Evolutionary conservation across 1,140 invertebrate species (phyloP), one percentile per base, ranked within the genome.

Genomic region (Megalopta genalis): DNA sequence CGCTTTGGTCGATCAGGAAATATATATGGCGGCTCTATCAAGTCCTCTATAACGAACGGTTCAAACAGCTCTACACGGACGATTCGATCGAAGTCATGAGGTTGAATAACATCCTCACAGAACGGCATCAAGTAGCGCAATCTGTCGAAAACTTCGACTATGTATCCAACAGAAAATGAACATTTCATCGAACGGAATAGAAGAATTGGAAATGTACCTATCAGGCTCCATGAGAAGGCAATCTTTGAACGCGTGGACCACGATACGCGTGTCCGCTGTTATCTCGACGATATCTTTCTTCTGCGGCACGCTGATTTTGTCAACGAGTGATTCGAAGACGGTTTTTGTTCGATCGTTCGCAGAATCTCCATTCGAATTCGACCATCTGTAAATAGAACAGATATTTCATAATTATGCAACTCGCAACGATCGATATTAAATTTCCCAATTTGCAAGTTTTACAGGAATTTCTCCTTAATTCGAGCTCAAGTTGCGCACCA

Each of bases 71-170:
- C 66, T 12, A 87, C 69, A 32, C 84, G 65, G 1, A 84, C 72
- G 39, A 69, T 74, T 10, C 67, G 80, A 21, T 73, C 67, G 12
- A 52, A 3, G 1, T n/a, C 21, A n/a, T n/a, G 21, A 21, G 54
- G 6, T 2, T 7, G 54, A 6, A 9, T 62, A 54, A 62, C 87
- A 57, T 73, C 83, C 21, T 81, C 67, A 63, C 88, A 89, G 6
- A 64, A 72, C 6, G 87, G 84, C 52, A 87, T 73, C 42, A 59
- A 67, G 23, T 83, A 85, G 7, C 85, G 86, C 62, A 89, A 64
- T 65, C 88, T 89, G 52, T 46, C 21, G n/a, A 49, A 37, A n/a
- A 25, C 12, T 66, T 57, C 8, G 42, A 52, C 8, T 1, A n/a
- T 23, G 21, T 54, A 18, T 21, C 49, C 14, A 39, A 10, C 7